These are phyloP conservation scores for Eonycteris spelaea DNA, from an alignment of 2,113 vertebrate species.

Conservation along the genomic window DNA sequence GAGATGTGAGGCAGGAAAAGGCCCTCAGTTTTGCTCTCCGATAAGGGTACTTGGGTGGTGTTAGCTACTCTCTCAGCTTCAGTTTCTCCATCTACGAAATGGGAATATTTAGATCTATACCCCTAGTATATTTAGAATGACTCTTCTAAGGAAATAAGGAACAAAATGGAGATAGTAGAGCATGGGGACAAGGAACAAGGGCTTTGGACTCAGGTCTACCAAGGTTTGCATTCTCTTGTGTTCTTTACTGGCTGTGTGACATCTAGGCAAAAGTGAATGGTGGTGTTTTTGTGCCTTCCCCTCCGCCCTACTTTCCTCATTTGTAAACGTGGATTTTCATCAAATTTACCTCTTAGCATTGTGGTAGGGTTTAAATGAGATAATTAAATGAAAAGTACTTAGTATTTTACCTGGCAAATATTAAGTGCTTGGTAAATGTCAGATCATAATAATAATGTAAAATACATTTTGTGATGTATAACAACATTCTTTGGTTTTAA, in stretches of 20 bases:
- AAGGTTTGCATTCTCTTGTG: not conserved
- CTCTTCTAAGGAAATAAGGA: not conserved
- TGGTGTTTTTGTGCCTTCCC: not conserved
- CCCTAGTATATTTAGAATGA: not conserved
- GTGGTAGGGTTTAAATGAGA: not conserved
- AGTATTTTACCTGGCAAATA: not conserved
- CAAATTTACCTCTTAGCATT: not conserved
- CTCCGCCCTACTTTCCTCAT: not conserved
- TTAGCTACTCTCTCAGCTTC: not conserved
- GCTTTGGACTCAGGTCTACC: not conserved
- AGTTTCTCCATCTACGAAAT: not conserved
- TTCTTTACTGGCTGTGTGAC: not conserved
- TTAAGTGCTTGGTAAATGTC: not conserved
- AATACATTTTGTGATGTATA: not conserved
- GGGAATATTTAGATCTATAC: not conserved
- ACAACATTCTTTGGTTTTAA: constrained; percentile 5
- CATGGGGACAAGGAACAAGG: not conserved
- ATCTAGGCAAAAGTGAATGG: not conserved
- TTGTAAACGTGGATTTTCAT: not conserved
- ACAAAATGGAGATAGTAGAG: not conserved
- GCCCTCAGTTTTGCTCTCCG: not conserved
- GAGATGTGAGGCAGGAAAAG: not conserved
- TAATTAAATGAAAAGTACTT: not conserved
- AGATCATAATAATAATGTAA: not conserved
- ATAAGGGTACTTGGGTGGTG: not conserved